Base-by-base conservation (phyloP, 2,888 invertebrate genomes). In the Acrobasis repandana region DNA sequence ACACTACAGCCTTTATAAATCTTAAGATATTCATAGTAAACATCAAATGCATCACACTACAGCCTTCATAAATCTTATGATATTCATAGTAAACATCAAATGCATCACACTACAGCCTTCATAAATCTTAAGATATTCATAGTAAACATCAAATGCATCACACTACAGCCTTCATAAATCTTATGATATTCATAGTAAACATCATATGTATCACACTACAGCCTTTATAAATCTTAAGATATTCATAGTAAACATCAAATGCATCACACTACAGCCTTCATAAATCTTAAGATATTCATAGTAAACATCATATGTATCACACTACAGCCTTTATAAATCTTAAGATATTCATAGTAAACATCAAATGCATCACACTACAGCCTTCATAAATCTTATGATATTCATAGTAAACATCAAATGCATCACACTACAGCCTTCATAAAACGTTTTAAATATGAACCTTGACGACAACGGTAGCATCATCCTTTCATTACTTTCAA, bases 401-500 rank as follows among this genome's bases (percentile, higher is more conserved):
- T 28, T 6, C 16, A 50, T 50, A 33, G 54, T 38, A 14, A 38
- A 20, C 18, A n/a, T 38, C 38, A 38, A 54, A 43, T 54, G 18
- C 43, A 38, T 16, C 20, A 34, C 20, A 34, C 6, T n/a, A 18
- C 54, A 38, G 38, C 38, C n/a, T 28, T 28, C 28, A 28, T 28
- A 28, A 28, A 28, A 28, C 6, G 54, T 10, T 54, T 38, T 38
- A 38, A 38, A 54, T 38, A 54, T 54, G 18, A 54, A 54, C 47
- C 38, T 36, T 36, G 36, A 43, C 56, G 54, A 34, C 61, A 61
- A 62, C 61, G 61, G 60, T 59, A 58, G 60, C 62, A 61, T 66
- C 61, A 52, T 65, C 67, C 63, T 65, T 74, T 73, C 73, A 68
- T 72, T 71, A 73, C 74, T 71, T 76, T 75, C 70, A 77, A 75